Evolutionary conservation across 2,888 invertebrate species (phyloP), one percentile per base, ranked within the genome.

Genomic region (Drosophila atripex): DNA sequence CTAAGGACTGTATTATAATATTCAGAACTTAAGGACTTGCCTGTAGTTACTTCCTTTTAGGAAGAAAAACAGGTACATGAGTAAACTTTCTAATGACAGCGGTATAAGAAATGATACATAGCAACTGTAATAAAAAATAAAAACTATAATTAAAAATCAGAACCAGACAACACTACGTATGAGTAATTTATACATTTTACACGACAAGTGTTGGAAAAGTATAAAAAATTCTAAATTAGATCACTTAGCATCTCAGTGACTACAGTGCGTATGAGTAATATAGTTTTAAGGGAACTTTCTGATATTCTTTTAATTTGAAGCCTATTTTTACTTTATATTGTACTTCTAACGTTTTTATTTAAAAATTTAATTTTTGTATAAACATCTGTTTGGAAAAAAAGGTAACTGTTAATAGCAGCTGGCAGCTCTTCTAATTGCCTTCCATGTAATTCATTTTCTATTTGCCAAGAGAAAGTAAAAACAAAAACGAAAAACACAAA

Each of bases 401-500:
- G 47, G 55, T 63, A 63, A 8, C 51, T 41, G 28, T 18, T n/a
- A 55, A 55, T 21, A 55, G 32, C 46, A 32, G 53, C 56, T 68
- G 46, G 46, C 59, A 35, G 35, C 49, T 59, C 69, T 69, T 69
- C 69, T 69, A 59, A 59, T 60, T 70, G 60, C 70, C 54, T 70
- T 53, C 54, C 54, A 49, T 53, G 70, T 79, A 85, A 80, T 85
- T 85, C 57, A 78, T 78, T 80, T 80, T 85, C 75, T 85, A 82
- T 80, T 79, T 85, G 83, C 69, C 66, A 79, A 75, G 83, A 80
- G 86, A 80, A 80, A 80, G 86, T 82, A 79, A 80, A 80, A 85
- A 77, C 71, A 80, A 78, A 70, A 47, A 23, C 23, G 14, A 61
- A 50, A 14, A 9, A 25, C 49, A 28, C 32, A 51, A 18, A 59